Evolutionary conservation across 2,797 vertebrate species (phyloP).

Genomic region (Gobio occitaniae): DNA sequence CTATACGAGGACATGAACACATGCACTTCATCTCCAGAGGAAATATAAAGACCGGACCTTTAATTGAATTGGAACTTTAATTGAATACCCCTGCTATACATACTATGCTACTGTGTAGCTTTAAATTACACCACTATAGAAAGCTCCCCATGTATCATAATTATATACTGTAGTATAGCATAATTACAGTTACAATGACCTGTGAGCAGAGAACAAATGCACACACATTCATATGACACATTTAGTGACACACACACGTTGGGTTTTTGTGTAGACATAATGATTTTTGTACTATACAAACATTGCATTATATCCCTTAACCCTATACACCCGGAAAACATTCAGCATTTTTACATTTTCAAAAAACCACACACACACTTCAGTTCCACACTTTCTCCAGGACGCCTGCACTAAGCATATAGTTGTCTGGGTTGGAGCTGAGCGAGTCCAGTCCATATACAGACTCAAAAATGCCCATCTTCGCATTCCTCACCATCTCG

Average conservation of each 20-base stretch:
- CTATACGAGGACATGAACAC: no score
- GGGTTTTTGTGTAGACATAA: background rate
- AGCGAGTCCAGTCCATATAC: slow-evolving; percentile 18
- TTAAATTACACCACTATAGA: background rate
- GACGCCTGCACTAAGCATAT: background rate
- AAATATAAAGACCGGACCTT: no score
- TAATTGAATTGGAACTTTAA: no score
- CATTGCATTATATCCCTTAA: background rate
- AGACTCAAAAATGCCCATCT: slow-evolving; percentile 27
- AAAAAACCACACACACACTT: background rate
- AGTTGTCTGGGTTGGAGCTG: background rate
- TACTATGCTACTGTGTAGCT: background rate
- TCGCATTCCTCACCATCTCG: slow-evolving; percentile 4
- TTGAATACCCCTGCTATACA: background rate
- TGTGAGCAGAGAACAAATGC: background rate
- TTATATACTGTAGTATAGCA: background rate
- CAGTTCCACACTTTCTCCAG: background rate
- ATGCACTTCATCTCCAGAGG: background rate
- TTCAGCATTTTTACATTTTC: no score
- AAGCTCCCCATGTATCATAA: background rate
- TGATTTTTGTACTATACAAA: background rate
- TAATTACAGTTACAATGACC: slow-evolving; percentile 4
- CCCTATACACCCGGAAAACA: no score
- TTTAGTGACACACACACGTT: background rate
- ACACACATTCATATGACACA: background rate